Evolutionary conservation across 2,797 vertebrate genomes (phyloP).

Genomic region (Acrossocheilus fasciatus): DNA sequence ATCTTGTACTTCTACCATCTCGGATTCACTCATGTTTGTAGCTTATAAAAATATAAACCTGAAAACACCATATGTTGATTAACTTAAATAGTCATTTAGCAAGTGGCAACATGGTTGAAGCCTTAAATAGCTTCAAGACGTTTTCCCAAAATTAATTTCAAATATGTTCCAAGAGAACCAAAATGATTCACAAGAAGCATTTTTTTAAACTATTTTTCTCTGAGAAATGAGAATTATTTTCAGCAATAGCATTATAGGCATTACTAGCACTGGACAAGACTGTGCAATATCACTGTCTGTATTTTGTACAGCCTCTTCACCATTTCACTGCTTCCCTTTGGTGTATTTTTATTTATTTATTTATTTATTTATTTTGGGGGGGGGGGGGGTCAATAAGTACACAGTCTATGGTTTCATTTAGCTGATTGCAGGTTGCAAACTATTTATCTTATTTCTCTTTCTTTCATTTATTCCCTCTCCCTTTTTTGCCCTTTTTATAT

Average conservation of each 20-base stretch:
- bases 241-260: not conserved
- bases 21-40: not conserved
- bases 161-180: not conserved
- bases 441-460: conserved; percentile 42
- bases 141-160: not conserved
- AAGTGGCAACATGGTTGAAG: not conserved
- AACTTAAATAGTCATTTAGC: not conserved
- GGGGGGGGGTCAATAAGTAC: not conserved
- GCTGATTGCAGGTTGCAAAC: conserved; percentile 40
- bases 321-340: not conserved
- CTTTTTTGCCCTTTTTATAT: not conserved
- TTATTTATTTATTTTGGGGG: too few species aligned
- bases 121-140: not conserved
- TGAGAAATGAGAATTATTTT: conserved; percentile 1
- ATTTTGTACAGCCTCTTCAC: not conserved
- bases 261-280: not conserved
- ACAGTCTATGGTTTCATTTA: not conserved
- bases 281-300: not conserved
- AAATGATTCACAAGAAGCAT: not conserved
- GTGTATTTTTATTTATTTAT: not conserved
- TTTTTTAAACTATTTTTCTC: not conserved
- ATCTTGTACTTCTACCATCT: not conserved
- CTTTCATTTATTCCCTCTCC: conserved; percentile 1
- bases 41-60: conserved; percentile 7
- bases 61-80: not conserved